Base-by-base conservation (phyloP, 2,888 invertebrate genomes). In the Pseudanteris insignis region DNA sequence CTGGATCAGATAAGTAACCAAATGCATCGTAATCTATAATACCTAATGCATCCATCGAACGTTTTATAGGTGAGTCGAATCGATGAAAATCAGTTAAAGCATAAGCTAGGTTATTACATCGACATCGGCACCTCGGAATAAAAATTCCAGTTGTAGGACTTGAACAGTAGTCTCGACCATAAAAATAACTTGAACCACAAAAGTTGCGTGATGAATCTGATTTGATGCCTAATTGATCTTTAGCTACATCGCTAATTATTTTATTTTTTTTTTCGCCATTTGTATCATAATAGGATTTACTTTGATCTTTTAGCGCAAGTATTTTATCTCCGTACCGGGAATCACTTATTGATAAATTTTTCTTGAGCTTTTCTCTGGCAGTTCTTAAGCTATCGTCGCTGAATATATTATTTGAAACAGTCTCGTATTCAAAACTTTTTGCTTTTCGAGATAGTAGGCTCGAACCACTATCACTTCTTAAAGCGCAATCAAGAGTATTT, bases 101-200 rank as follows among this genome's bases (percentile, higher is more conserved):
- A 2, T 57, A 44, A 5, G 63, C 65, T 10, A 63, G 18, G 9
- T 70, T 69, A 34, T 71, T 58, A 46, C 64, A 68, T 12, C 64
- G 63, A 32, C 72, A 70, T 30, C 82, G 82, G 66, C 81, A 76
- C 64, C 78, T 83, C 2, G 79, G 72, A 29, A 83, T 72, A 55
- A 84, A 81, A 38, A 84, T 83, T 37, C 83, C 84, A 2, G 83
- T 83, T 75, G 84, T 83, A 57, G 81, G 81, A 66, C 83, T 84
- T 24, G 81, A 79, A 50, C 83, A 83, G 61, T 83, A 83, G 26
- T 84, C 83, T 68, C 84, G 84, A n/a, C 83, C 83, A 66, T 83
- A 83, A 70, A 83, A 83, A 62, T 82, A 77, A 26, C 69, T 40
- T 61, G 69, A 48, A 37, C 66, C 64, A 30, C 61, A 61, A 15